Evolutionary conservation across 2,797 vertebrate species (phyloP), one percentile per base, ranked within the genome.

Genomic region (Buphagus erythrorhynchus): DNA sequence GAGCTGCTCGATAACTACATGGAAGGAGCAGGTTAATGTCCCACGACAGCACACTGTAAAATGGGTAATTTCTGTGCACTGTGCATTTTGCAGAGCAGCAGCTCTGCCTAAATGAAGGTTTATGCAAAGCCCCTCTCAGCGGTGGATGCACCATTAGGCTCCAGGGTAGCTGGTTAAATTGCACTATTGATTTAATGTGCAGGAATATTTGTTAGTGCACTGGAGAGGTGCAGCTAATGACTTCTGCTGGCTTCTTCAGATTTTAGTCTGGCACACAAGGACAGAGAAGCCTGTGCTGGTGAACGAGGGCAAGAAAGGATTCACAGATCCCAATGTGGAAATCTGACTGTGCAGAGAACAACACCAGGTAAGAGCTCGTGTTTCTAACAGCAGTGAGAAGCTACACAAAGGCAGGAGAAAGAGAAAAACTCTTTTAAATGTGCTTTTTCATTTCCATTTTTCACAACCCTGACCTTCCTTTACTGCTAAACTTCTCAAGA

Each of bases 231-330:
- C 71, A 51, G 86, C 90, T 95, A 90, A 93, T 89, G 94, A 88
- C 93, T 91, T 61, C 55, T 84, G 13, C 73, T 68, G 97, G 25
- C 92, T 97, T 63, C 78, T 77, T 82, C 97, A 99, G 99, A 99
- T 99, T 97, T 98, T 99, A 46, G 99, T 99, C 93, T 99, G 99
- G 99, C 99, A 99, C 96, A 99, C 99, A 0, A 98, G 99, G 97
- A 99, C 99, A 6, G 99, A 99, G 97, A 99, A 99, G 96, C 99
- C 99, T 2, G 98, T 99, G 96, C 98, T 99, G 90, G 99, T 99
- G 86, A 99, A 99, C 0, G 99, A 99, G 97, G 99, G 99, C 49
- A 99, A 99, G 97, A 99, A 99, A 97, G 99, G 99, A 97, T 99
- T 99, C 98, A 99, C 99, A 89, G 99, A 99, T 97, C 99, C 98